Base-by-base conservation (phyloP, 2,888 invertebrate genomes). In the Leistus spinibarbis region DNA sequence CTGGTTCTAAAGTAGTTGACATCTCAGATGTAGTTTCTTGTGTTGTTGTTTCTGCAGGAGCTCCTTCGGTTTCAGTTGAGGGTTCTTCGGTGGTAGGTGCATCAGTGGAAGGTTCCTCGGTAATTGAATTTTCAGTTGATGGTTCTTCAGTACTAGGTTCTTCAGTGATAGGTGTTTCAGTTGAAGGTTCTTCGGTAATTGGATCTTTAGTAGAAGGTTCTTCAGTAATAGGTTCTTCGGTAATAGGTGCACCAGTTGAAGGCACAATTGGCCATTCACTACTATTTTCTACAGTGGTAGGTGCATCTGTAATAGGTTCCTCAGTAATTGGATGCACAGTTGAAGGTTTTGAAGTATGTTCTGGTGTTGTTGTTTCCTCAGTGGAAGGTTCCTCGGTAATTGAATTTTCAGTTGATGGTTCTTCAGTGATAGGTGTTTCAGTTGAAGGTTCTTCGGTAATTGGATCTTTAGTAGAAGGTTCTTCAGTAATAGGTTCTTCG, bases 311-410 rank as follows among this genome's bases (percentile, higher is more conserved):
- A 9, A 27, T 27, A 27, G 27, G 9, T 27, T 27, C 27, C 4
- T 27, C 27, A 27, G 27, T 27, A 27, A 7, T 27, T 27, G 27
- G 5, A 7, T 4, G 9, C 27, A 7, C 27, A 27, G 27, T 40
- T n/a, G n/a, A n/a, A n/a, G n/a, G n/a, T 54, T n/a, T n/a, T n/a
- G n/a, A n/a, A n/a, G n/a, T n/a, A n/a, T n/a, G n/a, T n/a, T 7
- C 40, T 66, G 24, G 40, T 40, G 66, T 66, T 17, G 66, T 66
- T 2, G 24, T 13, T 66, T 66, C 27, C 7, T 53, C 68, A 53
- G 66, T 66, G 9, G 24, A 40, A 10, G 54, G 17, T 19, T 53
- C 17, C 7, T 24, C 24, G 7, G 24, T 24, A 24, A 3, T 24
- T 24, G 24, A 7, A 24, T 40, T 5, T 40, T 7, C 40, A 40